Evolutionary conservation across 2,113 vertebrate genomes (phyloP), one percentile per base, ranked within the genome.

Genomic region (Limanda limanda): DNA sequence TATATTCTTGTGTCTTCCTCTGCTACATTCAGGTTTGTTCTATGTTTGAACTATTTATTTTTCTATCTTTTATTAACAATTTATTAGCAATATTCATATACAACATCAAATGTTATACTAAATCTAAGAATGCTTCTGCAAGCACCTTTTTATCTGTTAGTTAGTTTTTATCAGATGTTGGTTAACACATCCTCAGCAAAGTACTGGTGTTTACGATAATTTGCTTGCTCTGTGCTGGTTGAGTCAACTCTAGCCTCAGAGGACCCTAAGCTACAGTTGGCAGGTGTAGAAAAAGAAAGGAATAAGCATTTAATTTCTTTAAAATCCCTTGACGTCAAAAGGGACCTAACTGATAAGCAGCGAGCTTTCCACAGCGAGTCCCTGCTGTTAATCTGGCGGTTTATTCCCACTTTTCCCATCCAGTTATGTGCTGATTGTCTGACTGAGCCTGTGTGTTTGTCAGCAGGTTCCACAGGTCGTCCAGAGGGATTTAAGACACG

Each of bases 401-500:
- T 31, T 56, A 48, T 57, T 42, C 37, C 25, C 25, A 25, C 6
- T n/a, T 62, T 15, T 31, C 24, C 18, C 17, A 13, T 68, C 27
- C 56, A 70, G 15, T 27, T 40, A 8, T 63, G 51, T 72, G 48
- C 47, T 4, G 20, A 68, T 78, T 40, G 40, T 76, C 12, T 24
- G 25, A 76, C 14, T 56, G 52, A 48, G 74, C 74, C 56, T 58
- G 7, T 45, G 58, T 80, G 47, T 75, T 68, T 83, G 68, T 76
- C 31, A 82, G 84, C 48, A 82, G 24, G 77, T 74, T 78, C 57
- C 52, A 56, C 66, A 75, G 57, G 64, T 23, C 40, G 52, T 78
- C 81, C 57, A 21, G 13, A 24, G 72, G 64, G 77, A 79, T 73
- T 71, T 73, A 37, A 77, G 59, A 64, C 52, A 31, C 48, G 80